Base-by-base conservation (phyloP, 2,888 invertebrate species). In the Drosophila conformis region DNA sequence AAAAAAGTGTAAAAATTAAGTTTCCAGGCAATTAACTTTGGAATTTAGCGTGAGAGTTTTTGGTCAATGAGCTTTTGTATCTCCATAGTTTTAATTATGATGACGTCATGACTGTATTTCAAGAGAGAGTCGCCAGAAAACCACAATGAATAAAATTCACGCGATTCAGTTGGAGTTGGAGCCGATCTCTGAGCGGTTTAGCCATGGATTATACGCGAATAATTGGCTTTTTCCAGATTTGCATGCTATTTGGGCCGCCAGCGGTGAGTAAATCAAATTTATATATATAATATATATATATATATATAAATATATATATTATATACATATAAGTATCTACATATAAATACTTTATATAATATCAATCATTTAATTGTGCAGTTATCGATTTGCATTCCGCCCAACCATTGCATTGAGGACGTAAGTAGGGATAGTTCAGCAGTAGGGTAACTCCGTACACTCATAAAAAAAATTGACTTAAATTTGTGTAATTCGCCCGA, bases 331-430 rank as follows among this genome's bases (percentile, higher is more conserved):
- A 46, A 7, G 4, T 21, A 10, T 21, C 13, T 13, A 15, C 21
- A 46, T 15, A 8, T 46, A 25, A 46, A 15, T 8, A 25, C 21
- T 42, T 4, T 13, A 2, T 11, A 33, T 35, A 48, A 58, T 38
- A 42, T 15, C 25, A 36, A 15, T 62, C 7, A 40, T 36, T 10
- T 18, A 15, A 27, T 40, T 49, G 31, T 46, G n/a, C 36, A 89
- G 83, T 7, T 70, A 18, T 57, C 83, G 5, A 75, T 87, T 52
- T 90, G 90, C 40, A 66, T 90, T 56, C 87, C 89, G 3, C 87
- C 83, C 10, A 38, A 73, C 42, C 68, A 89, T 21, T 87, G 87
- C 65, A 84, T 87, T 8, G 87, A 89, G 59, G 90, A 89, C 63
- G 90, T 90, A 62, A 80, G 90, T 90, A 49, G 25, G 15, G n/a